Base-by-base conservation (phyloP, 1,140 invertebrate genomes). In the Drosophila melanica region DNA sequence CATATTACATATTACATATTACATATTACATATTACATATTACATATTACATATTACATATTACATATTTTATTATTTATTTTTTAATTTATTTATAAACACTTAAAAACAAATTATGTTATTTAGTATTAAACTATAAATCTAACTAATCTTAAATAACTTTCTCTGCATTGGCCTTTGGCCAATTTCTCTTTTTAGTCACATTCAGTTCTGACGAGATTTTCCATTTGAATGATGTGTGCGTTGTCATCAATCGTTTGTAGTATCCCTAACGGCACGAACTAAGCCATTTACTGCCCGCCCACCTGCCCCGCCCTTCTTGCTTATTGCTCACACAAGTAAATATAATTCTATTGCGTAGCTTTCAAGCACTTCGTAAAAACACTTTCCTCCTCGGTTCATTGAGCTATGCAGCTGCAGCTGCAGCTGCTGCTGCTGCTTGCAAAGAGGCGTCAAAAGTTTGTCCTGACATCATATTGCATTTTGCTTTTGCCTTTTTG, bases 371-470 rank as follows among this genome's bases (percentile, higher is more conserved):
- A 51, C 23, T 59, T 44, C 45, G 55, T 55, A 44, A 67, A 84
- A 74, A 77, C 65, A 75, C 81, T 85, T 85, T 86, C 55, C 65
- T 72, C 62, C 79, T 79, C 63, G 48, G 60, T 62, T 45, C 78
- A 81, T 81, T 80, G 79, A 82, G 75, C 78, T 62, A 60, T 67
- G 64, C 69, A 51, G 58, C 48, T 67, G 73, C 55, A 50, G 63
- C n/a, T 71, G 23, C 30, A 10, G 12, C 27, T 27, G 23, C 18
- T 67, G 63, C 69, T 48, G 58, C 39, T 67, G 73, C 54, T 55
- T 23, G 10, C n/a, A 35, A 47, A 64, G 47, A 63, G 58, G 53
- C 65, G 69, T 60, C 85, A 79, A 86, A 87, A 82, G 79, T 82
- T 87, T 70, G 76, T 63, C 82, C 79, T 70, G 75, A 45, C 75